Conservation (phyloP, 2,888 invertebrate species). For the Leptinotarsa tumamoca region DNA sequence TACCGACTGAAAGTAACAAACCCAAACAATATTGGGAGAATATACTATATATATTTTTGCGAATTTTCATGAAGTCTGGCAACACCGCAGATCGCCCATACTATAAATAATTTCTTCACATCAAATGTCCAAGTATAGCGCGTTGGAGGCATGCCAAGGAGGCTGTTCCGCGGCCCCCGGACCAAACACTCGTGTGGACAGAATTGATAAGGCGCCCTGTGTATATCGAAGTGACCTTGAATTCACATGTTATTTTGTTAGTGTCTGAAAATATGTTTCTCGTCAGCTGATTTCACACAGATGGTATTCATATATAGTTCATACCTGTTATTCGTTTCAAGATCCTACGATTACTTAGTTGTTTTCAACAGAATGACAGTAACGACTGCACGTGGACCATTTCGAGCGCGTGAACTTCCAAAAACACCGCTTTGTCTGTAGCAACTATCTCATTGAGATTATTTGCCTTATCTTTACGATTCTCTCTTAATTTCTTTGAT, state of each 20-base stretch:
- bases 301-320: background rate
- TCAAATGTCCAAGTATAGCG: constrained; percentile 89
- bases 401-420: too few species aligned
- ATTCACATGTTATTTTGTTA: constrained; percentile 12
- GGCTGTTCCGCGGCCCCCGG: constrained; percentile 30
- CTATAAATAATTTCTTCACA: constrained; percentile 79
- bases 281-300: constrained; percentile 11
- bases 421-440: too few species aligned
- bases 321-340: background rate
- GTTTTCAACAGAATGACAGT: too few species aligned
- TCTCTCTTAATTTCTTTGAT: too few species aligned
- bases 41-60: constrained; percentile 2
- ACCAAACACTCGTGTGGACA: constrained; percentile 25
- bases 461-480: too few species aligned
- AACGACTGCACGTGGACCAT: too few species aligned
- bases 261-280: constrained; percentile 14
- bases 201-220: constrained; percentile 37
- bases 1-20: too few species aligned
- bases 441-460: too few species aligned
- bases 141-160: constrained; percentile 81
- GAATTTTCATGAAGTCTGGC: background rate
- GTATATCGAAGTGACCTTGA: constrained; percentile 19
- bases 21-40: background rate
- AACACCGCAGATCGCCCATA: constrained; percentile 51
- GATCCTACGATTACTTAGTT: background rate